phyloP scores from a whole-genome alignment of 1,140 invertebrate genomes.

The Drosophila novamexicana region DNA sequence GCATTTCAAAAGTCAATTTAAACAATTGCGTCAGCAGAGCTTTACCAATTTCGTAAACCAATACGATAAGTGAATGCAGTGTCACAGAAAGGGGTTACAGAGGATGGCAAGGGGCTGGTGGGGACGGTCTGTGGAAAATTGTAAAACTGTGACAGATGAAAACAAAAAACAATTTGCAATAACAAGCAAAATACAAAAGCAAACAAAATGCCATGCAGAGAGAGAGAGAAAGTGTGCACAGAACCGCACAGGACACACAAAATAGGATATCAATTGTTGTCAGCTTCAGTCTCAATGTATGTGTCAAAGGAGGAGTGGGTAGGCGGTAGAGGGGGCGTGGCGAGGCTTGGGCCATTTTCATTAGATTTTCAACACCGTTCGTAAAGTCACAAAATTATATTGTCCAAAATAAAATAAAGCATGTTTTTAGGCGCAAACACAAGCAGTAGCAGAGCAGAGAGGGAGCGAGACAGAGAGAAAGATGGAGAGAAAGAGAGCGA shows the following conservation, averaged over 20 bases:
- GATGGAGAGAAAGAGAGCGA: neutral
- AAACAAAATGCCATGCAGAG: conserved; percentile 51
- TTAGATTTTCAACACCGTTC: conserved; percentile 65
- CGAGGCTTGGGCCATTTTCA: conserved; percentile 62
- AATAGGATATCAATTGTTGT: conserved; percentile 62
- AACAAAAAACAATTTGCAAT: conserved; percentile 72
- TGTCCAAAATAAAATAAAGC: conserved; percentile 79
- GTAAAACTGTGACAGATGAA: conserved; percentile 52
- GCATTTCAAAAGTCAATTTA: conserved; percentile 70
- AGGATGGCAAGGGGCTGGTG: neutral
- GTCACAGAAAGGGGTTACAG: conserved; percentile 1
- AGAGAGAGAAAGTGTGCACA: conserved; percentile 35
- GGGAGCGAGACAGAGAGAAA: neutral
- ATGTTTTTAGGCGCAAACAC: conserved; percentile 61
- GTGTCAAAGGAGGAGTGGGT: neutral
- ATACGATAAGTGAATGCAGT: conserved; percentile 57
- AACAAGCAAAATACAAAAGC: conserved; percentile 59
- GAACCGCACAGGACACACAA: conserved; percentile 55
- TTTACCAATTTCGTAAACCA: conserved; percentile 76
- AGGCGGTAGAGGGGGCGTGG: neutral
- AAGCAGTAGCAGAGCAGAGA: neutral
- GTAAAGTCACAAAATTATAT: conserved; percentile 80
- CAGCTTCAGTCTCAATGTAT: neutral
- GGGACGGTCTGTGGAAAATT: neutral
- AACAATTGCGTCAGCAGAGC: conserved; percentile 67